Evolutionary conservation across 2,797 vertebrate genomes (phyloP).

Genomic region (Halcyon leucocephala): DNA sequence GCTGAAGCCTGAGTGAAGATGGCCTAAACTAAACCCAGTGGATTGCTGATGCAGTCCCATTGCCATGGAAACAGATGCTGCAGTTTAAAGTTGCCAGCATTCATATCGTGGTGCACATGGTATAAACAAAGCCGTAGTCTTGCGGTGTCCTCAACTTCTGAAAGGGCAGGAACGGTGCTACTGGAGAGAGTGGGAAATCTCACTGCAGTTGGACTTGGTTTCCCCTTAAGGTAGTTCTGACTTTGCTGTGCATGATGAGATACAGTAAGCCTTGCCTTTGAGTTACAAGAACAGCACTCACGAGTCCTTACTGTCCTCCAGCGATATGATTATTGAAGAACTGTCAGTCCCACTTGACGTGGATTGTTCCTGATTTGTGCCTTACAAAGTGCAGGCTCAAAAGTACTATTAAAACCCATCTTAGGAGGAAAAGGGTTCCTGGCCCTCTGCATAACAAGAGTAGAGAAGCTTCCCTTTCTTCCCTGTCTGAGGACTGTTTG

Average conservation of each 20-base stretch:
- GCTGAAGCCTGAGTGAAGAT: constrained; percentile 50
- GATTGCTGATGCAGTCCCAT: constrained; percentile 71
- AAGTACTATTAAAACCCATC: neutral
- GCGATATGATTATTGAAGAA: neutral
- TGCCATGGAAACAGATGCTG: constrained; percentile 83
- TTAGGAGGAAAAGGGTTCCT: neutral
- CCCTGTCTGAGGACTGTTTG: neutral
- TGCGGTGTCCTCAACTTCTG: neutral
- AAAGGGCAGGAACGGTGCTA: neutral
- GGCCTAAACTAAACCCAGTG: constrained; percentile 62
- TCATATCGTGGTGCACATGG: neutral
- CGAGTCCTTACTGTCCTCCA: neutral
- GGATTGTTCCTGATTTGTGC: neutral
- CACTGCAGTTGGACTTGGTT: neutral
- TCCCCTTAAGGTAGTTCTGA: neutral
- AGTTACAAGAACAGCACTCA: neutral
- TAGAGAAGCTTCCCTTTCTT: neutral
- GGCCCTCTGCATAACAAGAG: neutral
- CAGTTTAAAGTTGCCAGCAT: constrained; percentile 51
- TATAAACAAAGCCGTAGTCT: neutral
- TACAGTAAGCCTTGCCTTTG: neutral
- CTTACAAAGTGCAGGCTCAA: neutral
- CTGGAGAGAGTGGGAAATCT: neutral
- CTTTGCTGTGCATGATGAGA: rapidly evolving
- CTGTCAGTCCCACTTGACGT: neutral